Evolutionary conservation across 2,113 vertebrate genomes (phyloP).

Genomic region (Sterna hirundo): DNA sequence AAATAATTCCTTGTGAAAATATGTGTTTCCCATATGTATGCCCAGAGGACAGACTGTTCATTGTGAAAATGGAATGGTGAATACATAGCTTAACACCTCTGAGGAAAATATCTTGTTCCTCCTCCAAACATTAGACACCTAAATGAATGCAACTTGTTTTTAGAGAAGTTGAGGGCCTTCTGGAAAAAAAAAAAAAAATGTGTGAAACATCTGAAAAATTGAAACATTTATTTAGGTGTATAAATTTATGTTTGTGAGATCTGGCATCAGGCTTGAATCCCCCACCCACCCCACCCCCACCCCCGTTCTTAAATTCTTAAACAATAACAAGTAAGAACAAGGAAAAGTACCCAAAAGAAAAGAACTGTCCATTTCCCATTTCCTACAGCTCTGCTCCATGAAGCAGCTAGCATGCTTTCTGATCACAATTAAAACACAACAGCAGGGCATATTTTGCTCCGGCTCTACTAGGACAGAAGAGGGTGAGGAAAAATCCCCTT

Average conservation of each 20-base stretch:
- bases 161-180: background rate
- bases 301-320: background rate
- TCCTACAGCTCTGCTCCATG: background rate
- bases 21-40: background rate
- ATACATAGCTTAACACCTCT: rapidly evolving
- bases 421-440: background rate
- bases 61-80: background rate
- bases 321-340: background rate
- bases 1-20: background rate
- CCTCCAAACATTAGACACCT: background rate
- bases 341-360: background rate
- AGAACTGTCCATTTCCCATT: background rate
- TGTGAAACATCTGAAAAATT: background rate
- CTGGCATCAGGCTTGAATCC: background rate
- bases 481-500: background rate
- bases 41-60: background rate
- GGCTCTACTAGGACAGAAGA: background rate
- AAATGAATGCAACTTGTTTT: background rate
- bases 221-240: background rate
- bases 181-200: background rate
- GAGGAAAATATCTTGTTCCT: background rate
- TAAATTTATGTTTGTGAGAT: background rate
- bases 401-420: background rate
- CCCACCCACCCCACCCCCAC: too few species aligned
- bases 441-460: background rate